Base-by-base conservation (phyloP, 2,797 vertebrate species). In the Amblyraja radiata region DNA sequence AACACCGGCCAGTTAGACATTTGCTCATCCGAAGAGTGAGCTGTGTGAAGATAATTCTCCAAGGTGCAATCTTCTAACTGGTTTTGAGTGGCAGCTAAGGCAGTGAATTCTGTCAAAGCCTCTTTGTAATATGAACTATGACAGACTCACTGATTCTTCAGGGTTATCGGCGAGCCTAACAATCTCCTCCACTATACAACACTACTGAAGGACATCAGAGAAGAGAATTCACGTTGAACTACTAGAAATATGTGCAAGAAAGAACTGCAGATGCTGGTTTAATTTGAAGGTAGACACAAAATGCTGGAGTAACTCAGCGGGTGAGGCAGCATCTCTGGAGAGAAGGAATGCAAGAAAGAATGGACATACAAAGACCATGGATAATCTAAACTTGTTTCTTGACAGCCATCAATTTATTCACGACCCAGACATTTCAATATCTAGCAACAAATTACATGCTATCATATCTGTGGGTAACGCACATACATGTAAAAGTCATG, bases 61-160 rank as follows among this genome's bases (percentile, higher is more conserved):
- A 91, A 74, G 90, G 32, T 11, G 46, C 68, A 46, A 39, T 36
- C 86, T 68, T 90, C 63, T 14, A 73, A 73, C 36, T 74, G 90
- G 8, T 71, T 71, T 68, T 71, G 63, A 71, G 32, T 68, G 65
- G n/a, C 86, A 39, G 86, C 1, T 68, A 71, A 91, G 71, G 65
- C 68, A 74, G 90, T 74, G 65, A 46, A 74, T 91, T 91, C 90
- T 74, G 90, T 71, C 65, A 71, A 73, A 25, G 32, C 21, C 32
- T 91, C 36, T 4, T 54, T 73, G 71, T 91, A 71, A 91, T 54
- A 74, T 39, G 36, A 71, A 25, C 36, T 39, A 21, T 46, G 36
- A 46, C 11, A 74, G 39, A 58, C 23, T 25, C 32, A 46, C 90
- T 39, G 10, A 39, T 14, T 46, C 8, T 28, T 91, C 23, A 73